Evolutionary conservation across 2,888 invertebrate genomes (phyloP), one percentile per base, ranked within the genome.

Genomic region (Xylocampa areola): DNA sequence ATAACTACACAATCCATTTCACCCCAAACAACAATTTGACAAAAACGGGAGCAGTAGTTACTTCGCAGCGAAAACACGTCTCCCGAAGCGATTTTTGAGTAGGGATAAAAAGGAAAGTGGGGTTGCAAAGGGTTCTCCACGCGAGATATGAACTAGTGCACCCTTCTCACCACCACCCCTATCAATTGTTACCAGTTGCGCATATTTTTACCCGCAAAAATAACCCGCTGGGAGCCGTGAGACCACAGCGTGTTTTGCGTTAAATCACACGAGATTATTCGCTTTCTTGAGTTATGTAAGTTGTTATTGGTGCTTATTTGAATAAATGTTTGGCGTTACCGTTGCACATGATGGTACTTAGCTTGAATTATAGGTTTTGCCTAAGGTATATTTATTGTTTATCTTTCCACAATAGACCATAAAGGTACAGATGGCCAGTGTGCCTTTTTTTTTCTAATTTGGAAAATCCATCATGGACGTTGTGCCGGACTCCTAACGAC

Each of bases 141-240:
- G 63, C 73, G 77, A 81, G 82, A 84, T 87, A 87, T 84, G 85
- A 87, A 87, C 86, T 88, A 86, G 76, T 81, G 86, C 87, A 82
- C 87, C 89, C 90, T 82, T 82, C 82, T 70, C 77, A 55, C 68
- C 62, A 66, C 74, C 77, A 76, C 85, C 85, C 91, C 89, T 86
- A 88, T 87, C 91, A 89, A 90, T 90, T 90, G 91, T 91, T 89
- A 88, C 89, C 86, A 88, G 89, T 90, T 90, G 90, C 88, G 89
- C 90, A 89, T 89, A 91, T 88, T 90, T 91, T 90, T 88, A 84
- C 76, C 81, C 81, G 73, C 82, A 79, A 80, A 82, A 81, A 84
- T 81, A 81, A 81, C 80, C 80, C 78, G 68, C 67, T 70, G 68
- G 66, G 68, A 61, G 65, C 57, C 74, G 72, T 74, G 77, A 72